Conservation (phyloP, 2,113 vertebrate genomes). For the Cnemophilus loriae region DNA sequence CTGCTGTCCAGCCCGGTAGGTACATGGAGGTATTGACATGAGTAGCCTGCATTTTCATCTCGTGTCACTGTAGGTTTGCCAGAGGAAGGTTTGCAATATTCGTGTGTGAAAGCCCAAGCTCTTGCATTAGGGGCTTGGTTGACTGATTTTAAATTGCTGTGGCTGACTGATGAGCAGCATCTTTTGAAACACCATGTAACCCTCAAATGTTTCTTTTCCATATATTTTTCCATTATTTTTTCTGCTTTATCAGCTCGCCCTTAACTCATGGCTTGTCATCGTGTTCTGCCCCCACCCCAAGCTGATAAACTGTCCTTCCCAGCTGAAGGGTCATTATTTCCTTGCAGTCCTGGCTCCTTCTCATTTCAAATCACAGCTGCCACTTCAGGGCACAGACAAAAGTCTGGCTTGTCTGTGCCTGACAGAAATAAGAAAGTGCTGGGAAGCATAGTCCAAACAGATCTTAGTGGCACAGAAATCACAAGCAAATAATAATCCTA, state of each 20-base stretch:
- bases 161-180: background rate
- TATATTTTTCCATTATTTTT: background rate
- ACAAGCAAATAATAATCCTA: background rate
- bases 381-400: background rate
- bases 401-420: background rate
- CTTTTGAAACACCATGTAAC: background rate
- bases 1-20: fast-evolving
- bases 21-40: fast-evolving
- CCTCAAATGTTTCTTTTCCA: background rate
- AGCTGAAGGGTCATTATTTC: background rate
- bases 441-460: background rate
- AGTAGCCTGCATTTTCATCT: background rate
- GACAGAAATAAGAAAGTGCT: background rate
- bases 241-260: background rate
- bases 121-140: background rate
- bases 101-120: background rate
- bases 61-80: background rate
- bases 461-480: background rate
- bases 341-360: background rate
- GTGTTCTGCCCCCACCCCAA: fast-evolving
- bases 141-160: background rate
- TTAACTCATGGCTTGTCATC: background rate
- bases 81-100: background rate
- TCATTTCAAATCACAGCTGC: background rate
- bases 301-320: background rate